Base-by-base conservation (phyloP, 2,888 invertebrate species). In the Noctua comes region DNA sequence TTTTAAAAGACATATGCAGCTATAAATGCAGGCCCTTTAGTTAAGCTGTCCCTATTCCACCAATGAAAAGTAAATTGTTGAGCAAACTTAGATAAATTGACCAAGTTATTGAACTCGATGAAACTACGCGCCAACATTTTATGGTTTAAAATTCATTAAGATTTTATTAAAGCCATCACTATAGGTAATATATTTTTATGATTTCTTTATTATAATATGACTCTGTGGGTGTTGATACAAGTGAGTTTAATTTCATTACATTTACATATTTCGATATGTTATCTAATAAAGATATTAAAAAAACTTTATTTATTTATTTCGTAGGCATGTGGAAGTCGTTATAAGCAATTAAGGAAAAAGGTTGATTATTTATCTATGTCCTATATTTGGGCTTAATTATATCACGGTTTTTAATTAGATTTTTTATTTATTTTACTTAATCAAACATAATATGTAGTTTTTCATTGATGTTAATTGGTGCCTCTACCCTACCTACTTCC, bases 201-300 rank as follows among this genome's bases (percentile, higher is more conserved):
- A 62, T 65, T 59, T 24, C 27, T 70, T 31, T 77, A 76, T 73
- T 80, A 73, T 71, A 68, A 62, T 54, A 78, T 24, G 36, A 40
- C 69, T 24, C 76, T 36, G 88, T 88, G 81, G 84, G 89, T 83
- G 88, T 84, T 77, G 72, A 79, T 81, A 76, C 24, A 78, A 70
- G 70, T 70, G 57, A 70, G 59, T 80, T 51, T 48, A 82, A 77
- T 75, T 74, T 46, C 21, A 77, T 77, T 70, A 80, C 66, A 85
- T 87, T 83, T 79, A 77, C 78, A 86, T 88, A 86, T 73, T 84
- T 62, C n/a, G 57, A 72, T 68, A 74, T 24, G n/a, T 66, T 76
- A 31, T 77, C 46, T 57, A 65, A 82, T 74, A 68, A n/a, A 70
- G 66, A 46, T 57, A 62, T 48, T 36, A 5, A 36, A 48, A 65